A percentile compares a stretch with the other conserved stretches of the same genome.
Evolutionary conservation across 1,140 invertebrate species (phyloP).

Genomic region (Nebria ingens): DNA sequence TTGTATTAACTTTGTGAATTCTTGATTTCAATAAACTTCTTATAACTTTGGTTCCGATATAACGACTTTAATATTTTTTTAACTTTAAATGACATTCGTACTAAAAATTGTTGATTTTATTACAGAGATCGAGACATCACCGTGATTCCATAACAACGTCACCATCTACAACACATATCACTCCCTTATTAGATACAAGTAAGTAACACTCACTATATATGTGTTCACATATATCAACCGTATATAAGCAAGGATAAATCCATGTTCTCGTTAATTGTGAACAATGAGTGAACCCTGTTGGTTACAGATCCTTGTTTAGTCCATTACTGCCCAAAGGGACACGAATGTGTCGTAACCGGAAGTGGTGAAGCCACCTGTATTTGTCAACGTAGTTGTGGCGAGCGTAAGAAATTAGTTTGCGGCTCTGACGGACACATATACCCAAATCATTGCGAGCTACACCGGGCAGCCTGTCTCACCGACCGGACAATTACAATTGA

Average conservation of each 20-base stretch:
- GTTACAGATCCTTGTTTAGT: conserved; percentile 52
- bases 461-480: conserved; percentile 55
- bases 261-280: not conserved
- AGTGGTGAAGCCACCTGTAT: conserved; percentile 47
- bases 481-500: conserved; percentile 46
- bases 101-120: conserved; percentile 16
- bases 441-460: conserved; percentile 66
- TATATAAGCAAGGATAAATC: not conserved
- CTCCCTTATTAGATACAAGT: conserved; percentile 28
- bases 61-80: not conserved
- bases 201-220: conserved; percentile 17
- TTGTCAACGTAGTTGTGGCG: conserved; percentile 47
- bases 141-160: conserved; percentile 23
- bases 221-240: not conserved
- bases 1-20: not conserved
- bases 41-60: too few relatives aligned
- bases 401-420: conserved; percentile 51
- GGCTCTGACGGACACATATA: conserved; percentile 65
- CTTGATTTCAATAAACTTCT: not conserved
- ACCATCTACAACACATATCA: conserved; percentile 28
- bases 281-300: conserved; percentile 13
- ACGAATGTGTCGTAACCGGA: conserved; percentile 47
- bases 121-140: conserved; percentile 29
- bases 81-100: not conserved
- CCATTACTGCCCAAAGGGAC: conserved; percentile 56